Conservation (phyloP, 2,113 vertebrate species). For the Clupea harengus region DNA sequence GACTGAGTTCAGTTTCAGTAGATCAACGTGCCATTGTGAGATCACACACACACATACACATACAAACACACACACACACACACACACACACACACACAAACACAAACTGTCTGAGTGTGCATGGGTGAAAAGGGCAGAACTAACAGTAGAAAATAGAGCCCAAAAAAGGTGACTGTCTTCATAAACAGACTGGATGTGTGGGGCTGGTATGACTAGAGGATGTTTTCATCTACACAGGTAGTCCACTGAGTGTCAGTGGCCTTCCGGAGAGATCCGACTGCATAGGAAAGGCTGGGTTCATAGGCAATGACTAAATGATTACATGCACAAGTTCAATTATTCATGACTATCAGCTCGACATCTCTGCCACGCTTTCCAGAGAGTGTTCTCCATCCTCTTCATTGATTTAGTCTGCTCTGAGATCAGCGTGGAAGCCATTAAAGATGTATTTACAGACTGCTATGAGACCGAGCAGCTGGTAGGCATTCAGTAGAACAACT, state of each 20-base stretch:
- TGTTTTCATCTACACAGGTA: not conserved
- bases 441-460: constrained; percentile 42
- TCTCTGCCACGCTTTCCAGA: constrained; percentile 28
- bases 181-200: not conserved
- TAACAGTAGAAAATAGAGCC: not conserved
- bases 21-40: not conserved
- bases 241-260: not conserved
- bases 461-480: constrained; percentile 27
- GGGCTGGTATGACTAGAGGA: not conserved
- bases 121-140: not conserved
- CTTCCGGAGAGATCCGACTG: not conserved
- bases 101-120: not conserved
- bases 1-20: not conserved
- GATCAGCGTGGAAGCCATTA: constrained; percentile 42
- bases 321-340: constrained; percentile 53
- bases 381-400: constrained; percentile 18
- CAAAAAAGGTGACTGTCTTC: not conserved
- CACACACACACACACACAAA: not conserved
- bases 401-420: constrained; percentile 50
- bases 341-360: constrained; percentile 36
- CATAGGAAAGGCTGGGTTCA: not conserved
- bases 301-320: constrained; percentile 34
- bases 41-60: not conserved
- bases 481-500: not conserved
- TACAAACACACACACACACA: not conserved